Percentiles rank a stretch among this genome's conserved stretches.
phyloP scores from a whole-genome alignment of 1,140 invertebrate genomes.

The Parasteatoda tepidariorum region DNA sequence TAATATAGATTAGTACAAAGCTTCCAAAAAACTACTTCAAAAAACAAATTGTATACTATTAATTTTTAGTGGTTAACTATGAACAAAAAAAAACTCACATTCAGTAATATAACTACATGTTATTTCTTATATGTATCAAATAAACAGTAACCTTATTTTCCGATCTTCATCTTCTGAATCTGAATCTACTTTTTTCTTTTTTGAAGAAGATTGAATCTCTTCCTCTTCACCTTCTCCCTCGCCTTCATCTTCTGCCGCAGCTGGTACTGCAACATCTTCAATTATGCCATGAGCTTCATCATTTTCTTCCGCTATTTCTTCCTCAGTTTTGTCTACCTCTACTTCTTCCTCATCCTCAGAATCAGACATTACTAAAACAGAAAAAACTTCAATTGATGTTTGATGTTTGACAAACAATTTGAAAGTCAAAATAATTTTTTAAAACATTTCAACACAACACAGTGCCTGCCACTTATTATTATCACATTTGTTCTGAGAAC shows the following conservation, averaged over 20 bases:
- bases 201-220: neutral
- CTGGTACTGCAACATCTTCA: conserved; percentile 45
- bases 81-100: too few relatives aligned
- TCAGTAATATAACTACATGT: too few relatives aligned
- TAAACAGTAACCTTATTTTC: conserved; percentile 55
- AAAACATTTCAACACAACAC: too few relatives aligned
- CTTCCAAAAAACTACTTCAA: too few relatives aligned
- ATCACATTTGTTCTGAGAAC: too few relatives aligned
- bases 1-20: too few relatives aligned
- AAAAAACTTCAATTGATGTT: conserved; percentile 12
- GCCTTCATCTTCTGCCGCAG: conserved; percentile 5
- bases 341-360: conserved; percentile 65
- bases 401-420: neutral
- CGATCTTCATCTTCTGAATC: conserved; percentile 65
- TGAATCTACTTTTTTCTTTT: conserved; percentile 30
- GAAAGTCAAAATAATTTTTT: too few relatives aligned
- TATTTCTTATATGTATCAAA: too few relatives aligned
- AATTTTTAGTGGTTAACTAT: too few relatives aligned
- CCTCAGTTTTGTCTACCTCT: conserved; percentile 57
- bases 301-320: conserved; percentile 61
- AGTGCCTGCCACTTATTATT: too few relatives aligned
- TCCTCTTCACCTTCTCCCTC: neutral
- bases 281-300: conserved; percentile 57
- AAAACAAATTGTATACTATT: too few relatives aligned
- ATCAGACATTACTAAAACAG: conserved; percentile 65